Percentiles rank a stretch among this genome's conserved stretches.
Evolutionary conservation across 2,888 invertebrate species (phyloP).

Genomic region (Nemapogon koenigi): DNA sequence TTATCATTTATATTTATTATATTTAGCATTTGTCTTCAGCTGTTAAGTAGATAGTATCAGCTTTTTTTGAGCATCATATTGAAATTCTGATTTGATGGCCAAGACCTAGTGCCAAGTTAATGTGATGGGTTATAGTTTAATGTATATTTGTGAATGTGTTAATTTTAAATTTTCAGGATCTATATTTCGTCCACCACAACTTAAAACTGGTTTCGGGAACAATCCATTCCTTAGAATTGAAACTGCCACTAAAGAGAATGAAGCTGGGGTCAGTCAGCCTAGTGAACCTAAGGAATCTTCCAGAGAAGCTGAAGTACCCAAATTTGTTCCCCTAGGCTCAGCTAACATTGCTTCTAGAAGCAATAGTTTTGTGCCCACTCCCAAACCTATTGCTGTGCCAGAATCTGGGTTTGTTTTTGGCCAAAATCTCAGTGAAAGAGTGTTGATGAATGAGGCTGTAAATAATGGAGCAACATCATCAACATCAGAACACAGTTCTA

Average conservation of each 20-base stretch:
- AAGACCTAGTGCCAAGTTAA: too few relatives aligned
- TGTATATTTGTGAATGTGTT: too few relatives aligned
- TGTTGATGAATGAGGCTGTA: conserved; percentile 67
- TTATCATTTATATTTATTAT: too few relatives aligned
- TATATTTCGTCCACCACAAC: conserved; percentile 47
- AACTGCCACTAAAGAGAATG: conserved; percentile 16
- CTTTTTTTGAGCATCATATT: too few relatives aligned
- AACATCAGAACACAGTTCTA: conserved; percentile 41
- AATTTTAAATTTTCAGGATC: conserved; percentile 37
- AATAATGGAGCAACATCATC: conserved; percentile 55
- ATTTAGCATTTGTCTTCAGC: too few relatives aligned
- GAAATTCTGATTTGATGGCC: too few relatives aligned
- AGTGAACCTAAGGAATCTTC: conserved; percentile 20
- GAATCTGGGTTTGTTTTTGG: conserved; percentile 86
- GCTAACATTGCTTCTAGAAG: conserved; percentile 34
- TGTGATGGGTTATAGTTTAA: too few relatives aligned
- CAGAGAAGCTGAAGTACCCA: conserved; percentile 39
- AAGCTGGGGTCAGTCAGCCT: conserved; percentile 2
- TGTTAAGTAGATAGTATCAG: too few relatives aligned
- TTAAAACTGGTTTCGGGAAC: conserved; percentile 32
- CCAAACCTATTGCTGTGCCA: conserved; percentile 34
- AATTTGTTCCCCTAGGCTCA: conserved; percentile 49
- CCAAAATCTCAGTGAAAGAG: conserved; percentile 87
- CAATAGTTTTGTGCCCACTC: conserved; percentile 58
- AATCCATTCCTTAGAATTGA: conserved; percentile 50